Conservation (phyloP, 2,113 vertebrate species). For the Gymnogyps californianus region DNA sequence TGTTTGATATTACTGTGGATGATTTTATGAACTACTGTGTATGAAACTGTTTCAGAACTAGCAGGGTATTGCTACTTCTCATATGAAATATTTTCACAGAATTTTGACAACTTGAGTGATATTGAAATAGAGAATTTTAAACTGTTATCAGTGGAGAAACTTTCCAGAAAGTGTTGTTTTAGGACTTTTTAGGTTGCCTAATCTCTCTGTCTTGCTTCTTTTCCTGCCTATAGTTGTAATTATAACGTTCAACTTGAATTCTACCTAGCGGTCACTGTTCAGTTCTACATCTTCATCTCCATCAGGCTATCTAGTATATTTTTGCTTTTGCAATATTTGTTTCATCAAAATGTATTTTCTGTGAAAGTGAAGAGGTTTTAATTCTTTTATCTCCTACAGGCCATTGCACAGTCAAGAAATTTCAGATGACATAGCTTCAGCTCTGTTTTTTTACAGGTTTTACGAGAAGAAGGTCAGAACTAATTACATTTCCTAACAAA, state of each 20-base stretch:
- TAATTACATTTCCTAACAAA: background rate
- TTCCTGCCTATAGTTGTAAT: background rate
- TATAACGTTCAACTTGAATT: background rate
- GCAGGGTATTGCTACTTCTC: background rate
- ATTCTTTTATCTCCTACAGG: background rate
- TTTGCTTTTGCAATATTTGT: background rate
- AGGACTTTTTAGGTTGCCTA: background rate
- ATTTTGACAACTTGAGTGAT: background rate
- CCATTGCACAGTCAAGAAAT: background rate
- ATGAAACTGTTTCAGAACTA: background rate
- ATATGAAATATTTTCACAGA: background rate
- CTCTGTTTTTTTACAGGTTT: background rate
- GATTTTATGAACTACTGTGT: background rate
- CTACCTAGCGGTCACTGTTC: rapidly evolving
- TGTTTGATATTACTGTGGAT: background rate
- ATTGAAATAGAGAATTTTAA: background rate
- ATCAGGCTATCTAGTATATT: background rate
- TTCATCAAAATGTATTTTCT: background rate
- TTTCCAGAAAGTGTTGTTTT: background rate
- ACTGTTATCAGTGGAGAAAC: background rate
- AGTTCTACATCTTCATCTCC: background rate
- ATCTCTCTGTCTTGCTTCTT: background rate
- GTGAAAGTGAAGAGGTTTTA: background rate
- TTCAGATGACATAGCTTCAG: background rate
- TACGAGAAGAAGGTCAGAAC: background rate